Percentiles rank a stretch among this genome's conserved stretches.
Evolutionary conservation across 2,113 vertebrate genomes (phyloP).

Genomic region (Scartelaos histophorus): DNA sequence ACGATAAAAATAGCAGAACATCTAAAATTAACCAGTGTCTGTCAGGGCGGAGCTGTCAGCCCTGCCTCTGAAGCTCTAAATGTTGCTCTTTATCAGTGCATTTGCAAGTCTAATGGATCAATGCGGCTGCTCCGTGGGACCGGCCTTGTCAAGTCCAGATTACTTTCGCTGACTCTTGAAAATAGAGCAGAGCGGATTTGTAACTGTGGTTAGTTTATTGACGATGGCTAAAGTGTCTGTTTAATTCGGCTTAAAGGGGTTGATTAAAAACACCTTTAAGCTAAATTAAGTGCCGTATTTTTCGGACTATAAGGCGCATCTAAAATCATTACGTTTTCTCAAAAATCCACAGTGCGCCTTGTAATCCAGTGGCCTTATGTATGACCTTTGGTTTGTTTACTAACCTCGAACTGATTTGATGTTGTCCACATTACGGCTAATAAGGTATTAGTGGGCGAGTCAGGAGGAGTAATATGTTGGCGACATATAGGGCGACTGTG

Average conservation of each 20-base stretch:
- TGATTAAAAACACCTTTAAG: neutral
- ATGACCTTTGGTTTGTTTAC: no score
- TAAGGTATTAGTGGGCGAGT: no score
- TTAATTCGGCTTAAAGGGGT: neutral
- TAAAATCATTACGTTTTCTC: no score
- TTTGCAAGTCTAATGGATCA: constrained; percentile 39
- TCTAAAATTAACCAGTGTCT: constrained; percentile 51
- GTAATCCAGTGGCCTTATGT: no score
- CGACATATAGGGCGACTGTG: no score
- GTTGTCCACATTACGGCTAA: no score
- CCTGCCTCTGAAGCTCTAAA: constrained; percentile 1
- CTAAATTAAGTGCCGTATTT: no score
- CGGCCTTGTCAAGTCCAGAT: constrained; percentile 2
- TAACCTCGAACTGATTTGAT: no score
- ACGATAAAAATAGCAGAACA: constrained; percentile 29
- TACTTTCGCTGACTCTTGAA: neutral
- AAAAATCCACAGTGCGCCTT: no score
- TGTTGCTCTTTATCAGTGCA: constrained; percentile 25
- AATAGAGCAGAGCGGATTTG: neutral
- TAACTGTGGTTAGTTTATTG: neutral
- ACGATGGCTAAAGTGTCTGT: neutral
- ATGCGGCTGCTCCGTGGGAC: constrained; percentile 12
- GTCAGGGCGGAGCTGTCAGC: constrained; percentile 17
- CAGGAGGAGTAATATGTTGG: no score
- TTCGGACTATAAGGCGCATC: no score